Conservation (phyloP, 2,797 vertebrate genomes). For the Diplodus puntazzo region DNA sequence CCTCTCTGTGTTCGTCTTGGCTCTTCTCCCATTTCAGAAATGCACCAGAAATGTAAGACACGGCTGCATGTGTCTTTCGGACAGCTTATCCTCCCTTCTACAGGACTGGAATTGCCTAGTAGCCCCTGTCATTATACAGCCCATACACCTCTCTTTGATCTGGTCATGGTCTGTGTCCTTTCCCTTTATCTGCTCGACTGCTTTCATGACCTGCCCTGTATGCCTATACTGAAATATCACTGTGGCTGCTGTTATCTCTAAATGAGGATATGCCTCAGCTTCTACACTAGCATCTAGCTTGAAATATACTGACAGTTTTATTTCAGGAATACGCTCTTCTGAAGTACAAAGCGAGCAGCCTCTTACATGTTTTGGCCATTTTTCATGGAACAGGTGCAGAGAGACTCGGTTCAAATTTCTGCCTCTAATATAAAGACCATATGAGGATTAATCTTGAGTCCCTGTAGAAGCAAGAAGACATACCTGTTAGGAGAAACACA, state of each 20-base stretch:
- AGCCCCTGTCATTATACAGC: constrained; percentile 61
- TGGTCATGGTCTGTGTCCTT: constrained; percentile 66
- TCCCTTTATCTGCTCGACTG: constrained; percentile 40
- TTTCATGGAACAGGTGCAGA: constrained; percentile 80
- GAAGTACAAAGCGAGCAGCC: constrained; percentile 59
- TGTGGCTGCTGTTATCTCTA: constrained; percentile 45
- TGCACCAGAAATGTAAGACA: constrained; percentile 55
- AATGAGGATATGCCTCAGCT: constrained; percentile 46
- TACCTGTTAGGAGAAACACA: constrained; percentile 34
- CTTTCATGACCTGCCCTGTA: constrained; percentile 43
- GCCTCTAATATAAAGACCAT: constrained; percentile 68
- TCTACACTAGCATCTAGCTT: constrained; percentile 42
- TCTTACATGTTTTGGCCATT: constrained; percentile 36
- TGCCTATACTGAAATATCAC: constrained; percentile 62
- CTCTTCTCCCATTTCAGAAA: constrained; percentile 62
- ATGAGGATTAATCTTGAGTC: constrained; percentile 52
- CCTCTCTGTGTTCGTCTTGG: constrained; percentile 41
- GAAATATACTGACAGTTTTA: constrained; percentile 75
- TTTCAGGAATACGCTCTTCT: constrained; percentile 53
- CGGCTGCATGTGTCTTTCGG: constrained; percentile 51
- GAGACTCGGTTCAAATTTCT: constrained; percentile 61
- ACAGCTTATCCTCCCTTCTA: constrained; percentile 63
- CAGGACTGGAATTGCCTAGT: constrained; percentile 54
- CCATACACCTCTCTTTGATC: constrained; percentile 73
- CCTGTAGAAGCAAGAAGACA: constrained; percentile 21